These are phyloP conservation scores for Myotis lucifugus DNA, from an alignment of 2,113 vertebrate genomes.

Conservation along the genomic window DNA sequence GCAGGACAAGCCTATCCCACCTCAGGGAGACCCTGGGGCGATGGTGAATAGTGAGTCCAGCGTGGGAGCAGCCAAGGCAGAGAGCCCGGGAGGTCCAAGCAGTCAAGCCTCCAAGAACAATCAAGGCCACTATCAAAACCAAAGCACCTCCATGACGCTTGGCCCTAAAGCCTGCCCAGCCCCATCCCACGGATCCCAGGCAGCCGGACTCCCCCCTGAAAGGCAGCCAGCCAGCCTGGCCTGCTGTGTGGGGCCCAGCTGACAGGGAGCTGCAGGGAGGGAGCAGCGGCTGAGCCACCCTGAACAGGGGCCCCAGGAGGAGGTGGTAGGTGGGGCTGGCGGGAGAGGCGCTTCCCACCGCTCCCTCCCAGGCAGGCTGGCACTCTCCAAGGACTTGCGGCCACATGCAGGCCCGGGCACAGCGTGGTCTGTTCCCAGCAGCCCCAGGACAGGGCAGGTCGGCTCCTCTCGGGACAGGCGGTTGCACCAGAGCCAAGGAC, in stretches of 20 bases:
- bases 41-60: neutral
- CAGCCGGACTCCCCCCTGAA: neutral
- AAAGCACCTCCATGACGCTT: neutral
- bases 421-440: slow-evolving; percentile 8
- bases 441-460: neutral
- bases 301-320: slow-evolving; percentile 18
- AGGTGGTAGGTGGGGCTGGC: neutral
- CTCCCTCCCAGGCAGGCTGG: neutral
- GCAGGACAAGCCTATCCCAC: neutral
- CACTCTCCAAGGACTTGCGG: neutral
- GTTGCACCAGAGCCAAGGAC: neutral
- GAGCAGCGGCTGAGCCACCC: slow-evolving; percentile 10
- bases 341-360: neutral
- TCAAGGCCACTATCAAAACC: neutral
- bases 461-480: neutral
- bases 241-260: neutral
- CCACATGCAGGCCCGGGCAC: slow-evolving; percentile 18
- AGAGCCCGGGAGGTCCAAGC: neutral
- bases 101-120: neutral
- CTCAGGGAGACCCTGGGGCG: neutral
- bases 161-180: neutral
- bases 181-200: neutral
- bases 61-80: neutral
- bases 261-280: neutral
- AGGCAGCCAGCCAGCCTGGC: slow-evolving; percentile 3